A percentile compares a stretch with the other conserved stretches of the same genome.
phyloP scores from a whole-genome alignment of 1,140 invertebrate genomes.

The Drosophila chauvacae region DNA sequence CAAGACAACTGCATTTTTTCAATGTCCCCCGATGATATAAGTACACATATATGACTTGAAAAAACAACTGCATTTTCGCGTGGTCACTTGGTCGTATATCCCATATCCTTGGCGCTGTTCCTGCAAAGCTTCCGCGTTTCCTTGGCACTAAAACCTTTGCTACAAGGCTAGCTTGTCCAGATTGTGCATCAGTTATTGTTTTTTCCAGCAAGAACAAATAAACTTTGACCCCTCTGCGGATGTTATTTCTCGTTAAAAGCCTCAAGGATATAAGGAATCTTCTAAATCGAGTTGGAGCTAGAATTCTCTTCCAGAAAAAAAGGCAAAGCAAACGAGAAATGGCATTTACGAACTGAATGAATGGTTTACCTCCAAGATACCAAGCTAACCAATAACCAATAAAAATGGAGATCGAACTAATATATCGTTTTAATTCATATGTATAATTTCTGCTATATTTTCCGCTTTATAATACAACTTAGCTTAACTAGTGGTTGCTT shows the following conservation, averaged over 20 bases:
- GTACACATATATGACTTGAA: constrained; percentile 26
- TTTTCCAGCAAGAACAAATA: constrained; percentile 36
- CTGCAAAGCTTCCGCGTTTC: constrained; percentile 11
- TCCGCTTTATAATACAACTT: constrained; percentile 69
- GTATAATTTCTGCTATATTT: constrained; percentile 74
- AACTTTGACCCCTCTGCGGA: constrained; percentile 24
- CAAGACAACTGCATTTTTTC: constrained; percentile 68
- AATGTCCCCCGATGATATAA: constrained; percentile 42
- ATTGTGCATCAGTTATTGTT: constrained; percentile 35
- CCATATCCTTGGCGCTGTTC: constrained; percentile 9
- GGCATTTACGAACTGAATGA: background rate
- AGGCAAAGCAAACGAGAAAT: no score
- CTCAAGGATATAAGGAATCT: background rate
- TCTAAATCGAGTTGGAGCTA: background rate
- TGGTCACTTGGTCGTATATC: constrained; percentile 15
- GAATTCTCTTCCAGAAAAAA: no score
- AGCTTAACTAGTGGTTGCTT: constrained; percentile 55
- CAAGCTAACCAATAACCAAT: background rate
- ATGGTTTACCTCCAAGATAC: background rate
- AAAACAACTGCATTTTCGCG: constrained; percentile 22
- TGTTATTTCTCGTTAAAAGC: background rate
- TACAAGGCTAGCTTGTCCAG: constrained; percentile 27
- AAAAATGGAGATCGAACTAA: background rate
- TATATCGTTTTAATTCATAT: background rate
- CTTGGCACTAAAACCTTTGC: constrained; percentile 13